These are phyloP conservation scores for Mobula hypostoma DNA, from an alignment of 2,113 vertebrate genomes.

Conservation along the genomic window DNA sequence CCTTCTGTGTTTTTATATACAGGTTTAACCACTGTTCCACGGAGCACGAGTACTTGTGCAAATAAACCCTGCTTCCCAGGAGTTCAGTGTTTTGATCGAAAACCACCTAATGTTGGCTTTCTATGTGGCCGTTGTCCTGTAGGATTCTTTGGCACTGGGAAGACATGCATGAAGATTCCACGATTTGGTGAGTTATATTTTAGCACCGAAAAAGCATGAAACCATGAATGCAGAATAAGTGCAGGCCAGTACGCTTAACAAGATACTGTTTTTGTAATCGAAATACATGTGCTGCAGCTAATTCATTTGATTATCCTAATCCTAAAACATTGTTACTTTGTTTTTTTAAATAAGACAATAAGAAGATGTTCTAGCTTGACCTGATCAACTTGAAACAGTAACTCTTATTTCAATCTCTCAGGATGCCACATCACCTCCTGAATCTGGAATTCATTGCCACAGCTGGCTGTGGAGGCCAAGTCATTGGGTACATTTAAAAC, in stretches of 20 bases:
- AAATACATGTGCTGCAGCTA: not conserved
- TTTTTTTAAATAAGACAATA: not conserved
- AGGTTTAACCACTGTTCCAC: conserved; percentile 34
- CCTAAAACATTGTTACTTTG: not conserved
- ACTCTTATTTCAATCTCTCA: no score
- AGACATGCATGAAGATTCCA: conserved; percentile 52
- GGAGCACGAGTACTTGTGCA: conserved; percentile 49
- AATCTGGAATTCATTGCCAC: no score
- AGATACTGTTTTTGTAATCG: not conserved
- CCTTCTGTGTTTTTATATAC: not conserved
- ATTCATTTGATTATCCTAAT: not conserved
- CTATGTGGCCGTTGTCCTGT: conserved; percentile 63
- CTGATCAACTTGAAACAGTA: no score
- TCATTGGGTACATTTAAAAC: no score
- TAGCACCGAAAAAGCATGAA: not conserved
- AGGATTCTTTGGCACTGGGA: conserved; percentile 59
- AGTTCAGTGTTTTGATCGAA: conserved; percentile 57
- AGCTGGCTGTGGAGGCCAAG: no score
- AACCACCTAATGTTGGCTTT: conserved; percentile 55
- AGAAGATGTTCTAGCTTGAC: not conserved
- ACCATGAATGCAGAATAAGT: not conserved
- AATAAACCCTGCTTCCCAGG: conserved; percentile 65
- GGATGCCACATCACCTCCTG: no score
- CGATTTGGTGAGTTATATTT: conserved; percentile 45
- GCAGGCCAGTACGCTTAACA: not conserved